phyloP scores from a whole-genome alignment of 2,888 invertebrate species.

The Bedellia somnulentella region DNA sequence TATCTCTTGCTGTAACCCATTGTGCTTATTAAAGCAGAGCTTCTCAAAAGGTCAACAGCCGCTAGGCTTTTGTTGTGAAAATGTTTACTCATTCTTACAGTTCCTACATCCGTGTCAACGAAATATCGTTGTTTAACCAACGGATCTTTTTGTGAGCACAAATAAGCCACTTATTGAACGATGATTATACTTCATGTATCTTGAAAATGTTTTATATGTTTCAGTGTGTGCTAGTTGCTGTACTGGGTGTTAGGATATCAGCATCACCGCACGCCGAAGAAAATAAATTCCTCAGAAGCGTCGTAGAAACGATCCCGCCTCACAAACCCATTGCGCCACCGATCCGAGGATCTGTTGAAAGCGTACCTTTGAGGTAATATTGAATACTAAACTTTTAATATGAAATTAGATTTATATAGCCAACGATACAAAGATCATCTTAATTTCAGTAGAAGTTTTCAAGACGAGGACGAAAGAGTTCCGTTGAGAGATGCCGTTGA shows the following conservation, averaged over 20 bases:
- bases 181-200: too few species aligned
- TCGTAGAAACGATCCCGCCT: conserved; percentile 37
- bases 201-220: too few species aligned
- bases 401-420: conserved; percentile 1
- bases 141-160: background rate
- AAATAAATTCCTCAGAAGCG: conserved; percentile 28
- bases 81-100: conserved; percentile 23
- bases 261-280: conserved; percentile 30
- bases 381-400: background rate
- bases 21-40: conserved; percentile 19
- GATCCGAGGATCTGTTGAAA: conserved; percentile 76
- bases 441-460: conserved; percentile 28
- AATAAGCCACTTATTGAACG: too few species aligned
- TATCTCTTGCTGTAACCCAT: conserved; percentile 26
- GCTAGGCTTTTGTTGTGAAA: conserved; percentile 30
- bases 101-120: background rate
- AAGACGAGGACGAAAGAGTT: conserved; percentile 45
- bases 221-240: conserved; percentile 26
- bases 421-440: background rate
- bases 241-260: conserved; percentile 22
- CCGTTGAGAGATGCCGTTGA: conserved; percentile 75
- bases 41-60: conserved; percentile 35
- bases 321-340: conserved; percentile 54
- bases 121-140: background rate
- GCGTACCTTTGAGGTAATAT: conserved; percentile 57